Evolutionary conservation across 2,113 vertebrate species (phyloP).

Genomic region (Bufo bufo): DNA sequence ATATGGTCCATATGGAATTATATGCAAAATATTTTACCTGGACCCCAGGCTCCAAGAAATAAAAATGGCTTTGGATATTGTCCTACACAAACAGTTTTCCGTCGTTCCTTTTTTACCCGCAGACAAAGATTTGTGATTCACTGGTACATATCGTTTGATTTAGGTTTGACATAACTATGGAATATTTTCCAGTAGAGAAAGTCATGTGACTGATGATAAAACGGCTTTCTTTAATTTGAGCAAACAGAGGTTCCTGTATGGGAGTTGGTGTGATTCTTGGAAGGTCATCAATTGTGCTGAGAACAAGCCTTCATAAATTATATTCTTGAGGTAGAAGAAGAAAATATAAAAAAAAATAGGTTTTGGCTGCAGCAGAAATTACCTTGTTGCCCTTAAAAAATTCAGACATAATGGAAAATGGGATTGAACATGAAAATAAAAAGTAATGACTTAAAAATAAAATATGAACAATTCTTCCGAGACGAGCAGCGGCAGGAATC

Average conservation of each 20-base stretch:
- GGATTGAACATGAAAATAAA: constrained; percentile 31
- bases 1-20: constrained; percentile 72
- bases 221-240: constrained; percentile 48
- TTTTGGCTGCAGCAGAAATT: constrained; percentile 39
- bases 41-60: constrained; percentile 65
- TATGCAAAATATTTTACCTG: constrained; percentile 76
- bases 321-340: constrained; percentile 33
- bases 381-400: constrained; percentile 39
- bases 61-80: constrained; percentile 58
- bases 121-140: constrained; percentile 53
- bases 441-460: constrained; percentile 22
- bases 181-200: constrained; percentile 47
- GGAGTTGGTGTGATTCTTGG: constrained; percentile 59
- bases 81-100: constrained; percentile 54
- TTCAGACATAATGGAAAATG: constrained; percentile 45
- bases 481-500: not conserved
- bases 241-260: constrained; percentile 49
- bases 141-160: constrained; percentile 61
- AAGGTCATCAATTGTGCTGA: constrained; percentile 44
- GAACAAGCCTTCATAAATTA: constrained; percentile 47
- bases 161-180: constrained; percentile 63
- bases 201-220: constrained; percentile 50
- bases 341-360: constrained; percentile 27
- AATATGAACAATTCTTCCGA: constrained; percentile 2
- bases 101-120: constrained; percentile 25